phyloP scores from a whole-genome alignment of 2,113 vertebrate species.

The Podilymbus podiceps region DNA sequence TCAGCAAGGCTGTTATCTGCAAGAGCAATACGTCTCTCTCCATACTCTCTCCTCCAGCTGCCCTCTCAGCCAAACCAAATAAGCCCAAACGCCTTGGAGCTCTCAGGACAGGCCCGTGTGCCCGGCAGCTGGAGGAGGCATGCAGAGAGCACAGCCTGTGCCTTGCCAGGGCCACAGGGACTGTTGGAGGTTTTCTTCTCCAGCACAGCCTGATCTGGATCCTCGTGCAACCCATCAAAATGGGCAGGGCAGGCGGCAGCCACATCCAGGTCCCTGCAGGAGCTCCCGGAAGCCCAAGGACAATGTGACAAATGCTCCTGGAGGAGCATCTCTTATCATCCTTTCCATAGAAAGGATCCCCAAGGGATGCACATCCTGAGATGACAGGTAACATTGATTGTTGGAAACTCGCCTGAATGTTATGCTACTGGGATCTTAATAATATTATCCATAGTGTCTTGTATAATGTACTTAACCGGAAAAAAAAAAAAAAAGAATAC shows the following conservation, averaged over 20 bases:
- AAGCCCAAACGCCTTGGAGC: slow-evolving; percentile 4
- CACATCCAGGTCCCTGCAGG: background rate
- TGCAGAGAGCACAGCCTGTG: background rate
- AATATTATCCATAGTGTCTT: slow-evolving; percentile 11
- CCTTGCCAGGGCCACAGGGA: background rate
- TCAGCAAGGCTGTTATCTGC: slow-evolving; percentile 35
- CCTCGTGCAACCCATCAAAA: background rate
- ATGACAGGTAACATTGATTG: background rate
- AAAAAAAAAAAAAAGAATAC: slow-evolving; percentile 52
- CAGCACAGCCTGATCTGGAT: background rate
- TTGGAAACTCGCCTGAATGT: slow-evolving; percentile 12
- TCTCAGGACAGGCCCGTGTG: slow-evolving; percentile 36
- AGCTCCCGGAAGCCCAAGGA: background rate
- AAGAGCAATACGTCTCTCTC: background rate
- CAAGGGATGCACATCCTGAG: background rate
- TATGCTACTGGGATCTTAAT: background rate
- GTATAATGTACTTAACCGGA: slow-evolving; percentile 45
- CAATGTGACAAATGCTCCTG: background rate
- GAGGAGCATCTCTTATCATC: background rate
- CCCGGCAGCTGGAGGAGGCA: slow-evolving; percentile 41
- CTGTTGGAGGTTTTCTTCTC: background rate
- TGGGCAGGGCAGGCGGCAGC: background rate
- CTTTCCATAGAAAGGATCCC: background rate
- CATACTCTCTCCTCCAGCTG: background rate
- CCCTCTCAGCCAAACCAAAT: background rate